These are phyloP conservation scores for Ifrita kowaldi DNA, from an alignment of 2,113 vertebrate species.

Conservation along the genomic window DNA sequence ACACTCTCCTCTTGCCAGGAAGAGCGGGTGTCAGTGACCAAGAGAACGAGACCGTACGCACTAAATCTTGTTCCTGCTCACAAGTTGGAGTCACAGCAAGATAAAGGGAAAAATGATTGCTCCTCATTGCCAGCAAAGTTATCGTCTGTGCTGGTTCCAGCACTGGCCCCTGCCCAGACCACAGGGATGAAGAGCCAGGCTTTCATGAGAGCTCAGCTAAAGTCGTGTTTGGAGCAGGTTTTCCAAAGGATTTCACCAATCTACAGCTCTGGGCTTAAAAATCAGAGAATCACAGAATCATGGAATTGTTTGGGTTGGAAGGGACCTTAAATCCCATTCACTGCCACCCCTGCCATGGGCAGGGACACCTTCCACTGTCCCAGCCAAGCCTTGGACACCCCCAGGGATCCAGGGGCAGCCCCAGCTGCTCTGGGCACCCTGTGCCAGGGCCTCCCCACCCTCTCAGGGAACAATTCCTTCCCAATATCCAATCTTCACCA, in stretches of 20 bases:
- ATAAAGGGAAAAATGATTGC: constrained; percentile 24
- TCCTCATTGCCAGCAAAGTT: neutral
- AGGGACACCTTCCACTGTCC: neutral
- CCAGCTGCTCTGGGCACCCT: neutral
- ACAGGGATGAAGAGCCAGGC: neutral
- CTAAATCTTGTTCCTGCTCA: constrained; percentile 17
- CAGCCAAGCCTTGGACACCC: neutral
- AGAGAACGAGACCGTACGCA: neutral
- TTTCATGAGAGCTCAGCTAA: neutral
- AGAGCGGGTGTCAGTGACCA: constrained; percentile 16
- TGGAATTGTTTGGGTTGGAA: neutral
- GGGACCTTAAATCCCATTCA: neutral
- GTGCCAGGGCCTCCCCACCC: fast-evolving
- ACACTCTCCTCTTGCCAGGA: neutral
- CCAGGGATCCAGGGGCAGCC: neutral
- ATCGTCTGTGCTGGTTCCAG: constrained; percentile 22
- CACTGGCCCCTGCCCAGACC: constrained; percentile 30
- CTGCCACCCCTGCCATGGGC: neutral
- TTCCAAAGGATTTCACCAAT: neutral
- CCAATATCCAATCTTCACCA: neutral
- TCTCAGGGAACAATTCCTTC: neutral
- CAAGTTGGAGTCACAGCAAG: neutral
- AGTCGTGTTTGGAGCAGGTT: neutral
- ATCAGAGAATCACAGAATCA: neutral
- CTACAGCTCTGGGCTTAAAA: neutral